Base-by-base conservation (phyloP, 35 echinoderm and acorn worm species). In the Amphiura filiformis region DNA sequence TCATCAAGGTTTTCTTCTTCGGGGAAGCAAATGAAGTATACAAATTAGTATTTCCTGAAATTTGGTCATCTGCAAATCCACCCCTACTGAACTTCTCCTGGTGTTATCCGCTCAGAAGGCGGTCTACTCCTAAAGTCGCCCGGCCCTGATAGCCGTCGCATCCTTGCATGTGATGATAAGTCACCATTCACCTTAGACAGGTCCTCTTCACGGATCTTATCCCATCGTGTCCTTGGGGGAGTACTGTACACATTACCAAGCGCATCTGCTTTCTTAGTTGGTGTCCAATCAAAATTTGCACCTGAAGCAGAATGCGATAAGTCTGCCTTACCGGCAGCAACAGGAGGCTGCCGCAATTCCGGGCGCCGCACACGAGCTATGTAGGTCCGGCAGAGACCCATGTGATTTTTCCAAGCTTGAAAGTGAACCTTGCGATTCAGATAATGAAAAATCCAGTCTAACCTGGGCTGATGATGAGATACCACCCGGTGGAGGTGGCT, bases 11-110 rank as follows among this genome's bases (percentile, higher is more conserved):
- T 70, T 70, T 70, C 37, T 85, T 85, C 35, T 65, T 61, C 3
- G 83, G 83, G 32, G 83, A 65, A 37, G 44, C 83, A 85, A 85
- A 85, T 56, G 83, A 85, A 85, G 83, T 65, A 75, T 64, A 85
- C 83, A 85, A 38, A 85, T 23, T 70, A 26, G 61, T 70, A 70
- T 85, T 85, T 75, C 83, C 83, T 64, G 83, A 65, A 37, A 61
- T 61, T 61, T 85, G 83, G 56, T 85, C 83, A 56, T 85, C 83
- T 33, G 83, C n/a, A 65, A 85, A 85, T 34, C 64, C 64, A 65
- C 61, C 7, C 44, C 61, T 70, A 13, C 61, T n/a, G 11, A 70
- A 30, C 61, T 70, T 30, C 26, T 70, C 61, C 61, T 70, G 15
- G 61, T 70, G 61, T 5, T 15, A 26, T 70, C 61, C 28, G 61